A percentile compares a stretch with the other conserved stretches of the same genome.
phyloP scores from a whole-genome alignment of 2,797 vertebrate species.

The Meriones psammophilus region DNA sequence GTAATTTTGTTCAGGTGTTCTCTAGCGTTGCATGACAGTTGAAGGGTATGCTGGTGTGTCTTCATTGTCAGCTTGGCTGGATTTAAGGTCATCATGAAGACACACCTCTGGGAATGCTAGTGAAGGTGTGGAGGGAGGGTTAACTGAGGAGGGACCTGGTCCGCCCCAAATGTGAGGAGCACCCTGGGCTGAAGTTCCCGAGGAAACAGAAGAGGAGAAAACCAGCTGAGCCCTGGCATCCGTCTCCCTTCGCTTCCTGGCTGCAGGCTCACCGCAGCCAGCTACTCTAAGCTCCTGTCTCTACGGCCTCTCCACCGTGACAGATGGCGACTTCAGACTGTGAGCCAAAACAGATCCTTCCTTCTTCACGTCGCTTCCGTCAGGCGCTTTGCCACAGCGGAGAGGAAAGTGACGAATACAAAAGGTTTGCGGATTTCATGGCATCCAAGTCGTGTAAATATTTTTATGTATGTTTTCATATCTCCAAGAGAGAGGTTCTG shows the following conservation, averaged over 20 bases:
- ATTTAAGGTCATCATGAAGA: neutral
- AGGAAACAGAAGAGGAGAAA: neutral
- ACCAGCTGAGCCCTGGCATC: neutral
- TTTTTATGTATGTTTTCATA: neutral
- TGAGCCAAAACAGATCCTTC: neutral
- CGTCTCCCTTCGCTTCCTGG: neutral
- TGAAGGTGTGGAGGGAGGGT: neutral
- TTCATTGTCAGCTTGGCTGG: neutral
- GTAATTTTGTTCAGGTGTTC: neutral
- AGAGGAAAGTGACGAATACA: neutral
- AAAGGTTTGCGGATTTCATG: neutral
- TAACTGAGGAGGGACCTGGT: neutral
- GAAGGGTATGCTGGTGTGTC: neutral
- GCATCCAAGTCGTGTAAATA: neutral
- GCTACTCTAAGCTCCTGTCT: neutral
- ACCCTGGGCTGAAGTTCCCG: neutral
- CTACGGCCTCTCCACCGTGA: neutral
- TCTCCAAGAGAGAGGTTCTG: neutral
- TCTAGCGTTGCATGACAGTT: neutral
- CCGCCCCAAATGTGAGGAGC: neutral
- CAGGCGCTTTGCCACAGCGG: neutral
- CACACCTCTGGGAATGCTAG: neutral
- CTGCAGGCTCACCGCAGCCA: neutral
- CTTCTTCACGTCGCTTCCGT: too few species aligned
- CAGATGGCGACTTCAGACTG: neutral